These are phyloP conservation scores for Poecilia gillii DNA, from an alignment of 2,797 vertebrate species.

Conservation along the genomic window DNA sequence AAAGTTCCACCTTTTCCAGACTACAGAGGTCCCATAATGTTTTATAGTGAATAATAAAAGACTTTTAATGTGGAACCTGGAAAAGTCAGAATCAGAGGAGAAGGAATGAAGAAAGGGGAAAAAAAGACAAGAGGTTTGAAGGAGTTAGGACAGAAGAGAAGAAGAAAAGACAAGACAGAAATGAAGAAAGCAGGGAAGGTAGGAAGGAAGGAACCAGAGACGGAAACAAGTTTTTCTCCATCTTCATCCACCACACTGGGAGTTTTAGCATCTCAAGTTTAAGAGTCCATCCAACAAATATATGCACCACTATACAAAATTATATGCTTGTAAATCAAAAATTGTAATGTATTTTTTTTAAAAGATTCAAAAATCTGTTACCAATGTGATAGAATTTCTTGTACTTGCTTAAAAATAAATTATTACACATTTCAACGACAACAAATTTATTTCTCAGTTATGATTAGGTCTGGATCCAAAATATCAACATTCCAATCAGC, in stretches of 20 bases:
- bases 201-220: background rate
- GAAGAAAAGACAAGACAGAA: background rate
- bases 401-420: background rate
- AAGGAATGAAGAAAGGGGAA: background rate
- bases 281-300: background rate
- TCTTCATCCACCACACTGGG: background rate
- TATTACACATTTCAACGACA: background rate
- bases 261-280: background rate
- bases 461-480: background rate
- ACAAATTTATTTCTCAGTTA: background rate
- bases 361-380: background rate
- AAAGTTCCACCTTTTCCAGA: background rate
- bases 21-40: background rate
- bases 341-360: background rate
- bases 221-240: background rate
- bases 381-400: background rate
- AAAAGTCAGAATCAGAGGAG: background rate
- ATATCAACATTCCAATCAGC: background rate
- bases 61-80: background rate
- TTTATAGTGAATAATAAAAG: background rate
- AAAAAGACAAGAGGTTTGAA: background rate
- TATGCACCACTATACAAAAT: background rate
- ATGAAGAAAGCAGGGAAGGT: background rate
- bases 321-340: background rate
- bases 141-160: background rate